Evolutionary conservation across 2,113 vertebrate species (phyloP).

Genomic region (Campylorhamphus procurvoides): DNA sequence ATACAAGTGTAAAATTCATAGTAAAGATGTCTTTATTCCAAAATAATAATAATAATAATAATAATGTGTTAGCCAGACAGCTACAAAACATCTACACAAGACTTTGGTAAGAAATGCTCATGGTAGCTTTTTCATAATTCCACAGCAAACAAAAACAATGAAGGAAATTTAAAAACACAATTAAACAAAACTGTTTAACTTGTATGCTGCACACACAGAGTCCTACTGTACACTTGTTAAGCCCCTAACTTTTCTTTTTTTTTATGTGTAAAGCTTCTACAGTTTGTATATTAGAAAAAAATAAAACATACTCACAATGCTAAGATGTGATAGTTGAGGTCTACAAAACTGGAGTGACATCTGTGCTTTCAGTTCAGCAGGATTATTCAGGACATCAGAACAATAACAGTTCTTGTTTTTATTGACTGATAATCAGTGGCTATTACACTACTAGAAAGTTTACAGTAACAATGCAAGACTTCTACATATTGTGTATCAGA

Average conservation of each 20-base stretch:
- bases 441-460: slow-evolving; percentile 78
- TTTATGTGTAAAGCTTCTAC: slow-evolving; percentile 69
- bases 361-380: slow-evolving; percentile 82
- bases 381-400: slow-evolving; percentile 55
- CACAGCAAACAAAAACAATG: slow-evolving; percentile 68
- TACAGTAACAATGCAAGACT: slow-evolving; percentile 79
- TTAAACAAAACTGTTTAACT: slow-evolving; percentile 37
- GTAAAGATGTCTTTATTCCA: slow-evolving; percentile 92
- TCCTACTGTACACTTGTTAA: slow-evolving; percentile 57
- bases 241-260: slow-evolving; percentile 27
- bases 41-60: slow-evolving; percentile 85
- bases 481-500: slow-evolving; percentile 62
- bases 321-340: slow-evolving; percentile 67
- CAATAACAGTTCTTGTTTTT: slow-evolving; percentile 66
- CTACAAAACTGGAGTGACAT: slow-evolving; percentile 82
- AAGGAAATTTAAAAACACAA: slow-evolving; percentile 65
- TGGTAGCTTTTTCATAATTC: slow-evolving; percentile 80
- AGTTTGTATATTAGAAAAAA: slow-evolving; percentile 69
- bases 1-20: slow-evolving; percentile 67
- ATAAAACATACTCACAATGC: slow-evolving; percentile 36
- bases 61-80: slow-evolving; percentile 80
- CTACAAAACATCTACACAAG: slow-evolving; percentile 89
- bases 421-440: slow-evolving; percentile 68
- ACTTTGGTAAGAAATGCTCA: slow-evolving; percentile 89
- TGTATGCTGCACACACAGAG: slow-evolving; percentile 62